A percentile compares a stretch with the other conserved stretches of the same genome.
These are phyloP conservation scores for Drosophila navojoa DNA, from an alignment of 1,140 invertebrate species.

Conservation along the genomic window DNA sequence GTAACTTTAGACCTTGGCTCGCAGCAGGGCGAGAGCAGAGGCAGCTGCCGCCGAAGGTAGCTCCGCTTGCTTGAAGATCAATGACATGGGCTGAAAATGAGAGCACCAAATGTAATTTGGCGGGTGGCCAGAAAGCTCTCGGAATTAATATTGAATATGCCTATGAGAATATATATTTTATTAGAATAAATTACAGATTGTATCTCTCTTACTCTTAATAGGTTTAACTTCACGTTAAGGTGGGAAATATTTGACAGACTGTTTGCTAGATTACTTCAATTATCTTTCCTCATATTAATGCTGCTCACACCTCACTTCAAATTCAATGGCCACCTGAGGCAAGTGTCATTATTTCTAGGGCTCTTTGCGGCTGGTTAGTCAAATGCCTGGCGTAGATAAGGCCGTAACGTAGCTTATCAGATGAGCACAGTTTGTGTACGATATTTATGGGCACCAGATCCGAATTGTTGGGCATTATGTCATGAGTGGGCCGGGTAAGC, in stretches of 20 bases:
- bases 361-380: constrained; percentile 6
- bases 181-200: too few species aligned
- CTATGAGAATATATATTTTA: too few species aligned
- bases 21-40: constrained; percentile 1
- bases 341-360: constrained; percentile 10
- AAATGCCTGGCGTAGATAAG: constrained; percentile 48
- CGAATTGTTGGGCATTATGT: constrained; percentile 69
- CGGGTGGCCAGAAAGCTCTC: not conserved
- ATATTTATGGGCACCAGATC: constrained; percentile 63
- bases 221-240: too few species aligned
- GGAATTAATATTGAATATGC: too few species aligned
- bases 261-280: too few species aligned
- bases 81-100: constrained; percentile 19
- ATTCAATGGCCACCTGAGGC: not conserved
- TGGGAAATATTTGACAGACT: too few species aligned
- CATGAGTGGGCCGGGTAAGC: constrained; percentile 27
- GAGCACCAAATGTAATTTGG: not conserved
- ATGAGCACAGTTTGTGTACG: constrained; percentile 36
- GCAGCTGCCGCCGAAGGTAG: not conserved
- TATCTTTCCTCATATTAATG: too few species aligned
- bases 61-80: not conserved
- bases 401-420: constrained; percentile 52
- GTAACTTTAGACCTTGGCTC: constrained; percentile 26
- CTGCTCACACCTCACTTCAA: too few species aligned
- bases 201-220: too few species aligned